A percentile compares a stretch with the other conserved stretches of the same genome.
Evolutionary conservation across 2,797 vertebrate species (phyloP).

Genomic region (Tolypeutes matacus): DNA sequence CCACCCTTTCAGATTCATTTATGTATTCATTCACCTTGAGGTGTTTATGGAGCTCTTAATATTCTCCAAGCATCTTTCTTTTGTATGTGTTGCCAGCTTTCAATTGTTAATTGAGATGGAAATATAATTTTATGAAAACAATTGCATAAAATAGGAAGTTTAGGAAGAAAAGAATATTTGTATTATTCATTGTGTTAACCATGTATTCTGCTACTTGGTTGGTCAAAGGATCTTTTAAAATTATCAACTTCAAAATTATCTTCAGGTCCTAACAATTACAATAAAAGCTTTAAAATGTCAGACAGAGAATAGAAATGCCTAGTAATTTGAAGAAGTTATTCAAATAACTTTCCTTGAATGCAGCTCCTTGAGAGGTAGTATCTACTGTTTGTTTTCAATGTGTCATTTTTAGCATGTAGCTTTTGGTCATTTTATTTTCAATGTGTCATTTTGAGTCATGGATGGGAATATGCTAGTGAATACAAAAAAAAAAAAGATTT

Average conservation of each 20-base stretch:
- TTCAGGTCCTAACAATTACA: not conserved
- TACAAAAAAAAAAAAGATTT: not conserved
- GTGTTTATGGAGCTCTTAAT: not conserved
- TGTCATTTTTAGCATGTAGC: not conserved
- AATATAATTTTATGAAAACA: conserved; percentile 25
- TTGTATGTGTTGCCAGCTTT: not conserved
- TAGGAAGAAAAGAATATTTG: not conserved
- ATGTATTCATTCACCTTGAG: not conserved
- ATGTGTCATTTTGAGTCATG: not conserved
- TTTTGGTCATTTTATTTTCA: conserved; percentile 26
- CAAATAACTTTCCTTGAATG: not conserved
- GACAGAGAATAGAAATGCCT: not conserved
- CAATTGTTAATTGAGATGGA: not conserved
- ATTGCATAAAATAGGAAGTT: not conserved
- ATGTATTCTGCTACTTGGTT: not conserved
- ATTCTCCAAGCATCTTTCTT: not conserved
- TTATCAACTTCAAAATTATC: not conserved
- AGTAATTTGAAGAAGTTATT: not conserved
- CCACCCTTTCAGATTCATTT: not conserved
- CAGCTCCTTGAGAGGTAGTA: not conserved
- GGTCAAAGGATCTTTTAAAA: not conserved
- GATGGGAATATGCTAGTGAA: not conserved
- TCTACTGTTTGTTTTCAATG: not conserved
- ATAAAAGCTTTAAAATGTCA: not conserved
- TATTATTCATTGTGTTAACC: not conserved